Conservation (phyloP, 1,140 invertebrate genomes). For the Drosophila pectinifera region DNA sequence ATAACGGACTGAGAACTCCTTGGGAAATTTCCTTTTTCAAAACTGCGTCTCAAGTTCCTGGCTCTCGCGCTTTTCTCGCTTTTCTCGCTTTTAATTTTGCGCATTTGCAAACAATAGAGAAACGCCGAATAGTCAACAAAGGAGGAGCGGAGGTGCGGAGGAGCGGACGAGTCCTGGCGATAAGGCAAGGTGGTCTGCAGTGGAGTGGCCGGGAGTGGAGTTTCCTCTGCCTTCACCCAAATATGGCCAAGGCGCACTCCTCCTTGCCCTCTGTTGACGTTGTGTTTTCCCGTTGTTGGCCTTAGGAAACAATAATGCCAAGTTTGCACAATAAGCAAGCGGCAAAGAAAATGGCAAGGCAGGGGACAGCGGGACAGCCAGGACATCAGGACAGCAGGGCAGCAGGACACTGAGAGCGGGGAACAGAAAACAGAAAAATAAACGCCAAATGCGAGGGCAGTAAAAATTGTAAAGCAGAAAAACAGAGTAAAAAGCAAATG, state of each 20-base stretch:
- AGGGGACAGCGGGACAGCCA: neutral
- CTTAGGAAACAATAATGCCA: conserved; percentile 84
- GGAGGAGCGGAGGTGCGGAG: conserved; percentile 17
- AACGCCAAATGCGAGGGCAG: conserved; percentile 75
- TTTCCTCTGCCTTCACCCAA: conserved; percentile 17
- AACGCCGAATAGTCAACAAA: conserved; percentile 75
- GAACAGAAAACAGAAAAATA: conserved; percentile 41
- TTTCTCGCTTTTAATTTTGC: conserved; percentile 72
- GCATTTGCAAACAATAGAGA: conserved; percentile 77
- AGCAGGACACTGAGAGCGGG: neutral
- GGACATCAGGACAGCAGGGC: too few species aligned
- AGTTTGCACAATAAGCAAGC: conserved; percentile 80
- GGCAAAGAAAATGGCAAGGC: conserved; percentile 32
- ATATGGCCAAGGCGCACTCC: conserved; percentile 41
- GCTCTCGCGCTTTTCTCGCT: neutral
- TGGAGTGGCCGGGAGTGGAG: conserved; percentile 25
- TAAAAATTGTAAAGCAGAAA: conserved; percentile 77
- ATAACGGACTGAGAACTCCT: conserved; percentile 45
- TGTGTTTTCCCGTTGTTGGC: conserved; percentile 78
- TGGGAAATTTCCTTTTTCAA: conserved; percentile 52
- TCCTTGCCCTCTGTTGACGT: conserved; percentile 72
- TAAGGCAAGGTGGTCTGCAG: conserved; percentile 59
- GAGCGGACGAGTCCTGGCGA: conserved; percentile 32
- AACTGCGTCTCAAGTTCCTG: conserved; percentile 38
- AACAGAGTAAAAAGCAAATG: conserved; percentile 27